Percentiles rank a stretch among this genome's conserved stretches.
phyloP scores from a whole-genome alignment of 2,888 invertebrate genomes.

The Crossocerus cetratus region DNA sequence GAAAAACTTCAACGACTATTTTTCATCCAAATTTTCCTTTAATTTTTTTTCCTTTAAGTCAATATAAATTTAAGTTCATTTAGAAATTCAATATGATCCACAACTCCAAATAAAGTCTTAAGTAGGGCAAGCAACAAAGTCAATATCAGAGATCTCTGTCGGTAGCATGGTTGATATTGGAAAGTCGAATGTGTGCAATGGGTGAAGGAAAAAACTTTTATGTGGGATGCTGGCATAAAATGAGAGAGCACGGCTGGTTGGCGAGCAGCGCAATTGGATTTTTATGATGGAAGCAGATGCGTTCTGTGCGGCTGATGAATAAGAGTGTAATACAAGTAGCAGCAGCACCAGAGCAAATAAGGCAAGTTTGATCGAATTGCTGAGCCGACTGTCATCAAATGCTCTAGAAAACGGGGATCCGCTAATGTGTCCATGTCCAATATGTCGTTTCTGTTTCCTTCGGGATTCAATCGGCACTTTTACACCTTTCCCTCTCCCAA shows the following conservation, averaged over 20 bases:
- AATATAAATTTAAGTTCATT: too few relatives aligned
- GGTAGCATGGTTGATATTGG: neutral
- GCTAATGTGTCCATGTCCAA: neutral
- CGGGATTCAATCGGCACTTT: neutral
- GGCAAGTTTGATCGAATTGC: neutral
- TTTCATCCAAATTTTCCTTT: too few relatives aligned
- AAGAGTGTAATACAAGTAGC: constrained; percentile 13
- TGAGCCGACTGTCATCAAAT: neutral
- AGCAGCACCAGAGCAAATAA: too few relatives aligned
- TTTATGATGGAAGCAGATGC: constrained; percentile 28
- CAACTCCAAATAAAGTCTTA: too few relatives aligned
- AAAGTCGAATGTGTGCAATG: neutral
- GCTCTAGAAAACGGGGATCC: neutral
- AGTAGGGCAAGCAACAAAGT: too few relatives aligned
- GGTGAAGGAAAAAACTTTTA: neutral
- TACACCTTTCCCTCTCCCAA: too few relatives aligned
- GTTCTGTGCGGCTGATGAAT: constrained; percentile 1
- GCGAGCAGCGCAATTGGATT: constrained; percentile 16
- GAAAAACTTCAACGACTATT: too few relatives aligned
- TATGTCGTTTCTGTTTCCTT: neutral
- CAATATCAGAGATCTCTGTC: too few relatives aligned
- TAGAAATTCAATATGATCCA: too few relatives aligned
- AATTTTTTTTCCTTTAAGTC: too few relatives aligned
- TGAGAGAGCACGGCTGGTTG: neutral
- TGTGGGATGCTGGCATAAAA: neutral